phyloP scores from a whole-genome alignment of 2,888 invertebrate species.

The Leptogaster cylindrica region DNA sequence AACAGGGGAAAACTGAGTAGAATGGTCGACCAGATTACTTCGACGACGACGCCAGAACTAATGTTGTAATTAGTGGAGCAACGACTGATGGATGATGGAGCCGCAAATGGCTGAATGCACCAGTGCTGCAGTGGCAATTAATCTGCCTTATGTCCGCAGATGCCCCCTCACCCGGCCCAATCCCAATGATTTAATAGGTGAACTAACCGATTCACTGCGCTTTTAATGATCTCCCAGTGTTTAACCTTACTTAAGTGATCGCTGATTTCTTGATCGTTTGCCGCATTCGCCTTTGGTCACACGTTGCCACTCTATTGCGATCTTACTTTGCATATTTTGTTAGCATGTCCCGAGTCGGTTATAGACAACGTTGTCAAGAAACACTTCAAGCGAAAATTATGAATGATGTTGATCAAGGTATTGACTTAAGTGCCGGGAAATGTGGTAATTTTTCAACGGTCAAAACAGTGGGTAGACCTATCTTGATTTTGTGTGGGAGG shows the following conservation, averaged over 20 bases:
- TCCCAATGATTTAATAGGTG: constrained; percentile 1
- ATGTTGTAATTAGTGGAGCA: constrained; percentile 6
- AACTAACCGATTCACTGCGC: constrained; percentile 8
- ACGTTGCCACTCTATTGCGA: too few species aligned
- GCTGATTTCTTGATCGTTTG: constrained; percentile 23
- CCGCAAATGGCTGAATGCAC: background rate
- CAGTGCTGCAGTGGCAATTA: constrained; percentile 9
- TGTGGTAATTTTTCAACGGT: too few species aligned
- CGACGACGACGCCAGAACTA: constrained; percentile 11
- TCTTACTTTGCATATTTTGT: too few species aligned
- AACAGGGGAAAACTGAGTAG: background rate
- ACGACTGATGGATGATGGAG: background rate
- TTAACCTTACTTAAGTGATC: constrained; percentile 11
- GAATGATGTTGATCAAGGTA: too few species aligned
- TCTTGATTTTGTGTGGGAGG: too few species aligned
- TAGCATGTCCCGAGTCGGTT: too few species aligned
- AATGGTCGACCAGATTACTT: background rate
- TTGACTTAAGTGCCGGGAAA: too few species aligned
- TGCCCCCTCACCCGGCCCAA: background rate
- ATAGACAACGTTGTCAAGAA: too few species aligned
- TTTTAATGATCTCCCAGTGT: constrained; percentile 21
- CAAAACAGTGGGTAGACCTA: too few species aligned
- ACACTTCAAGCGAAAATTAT: too few species aligned
- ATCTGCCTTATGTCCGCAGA: constrained; percentile 1
- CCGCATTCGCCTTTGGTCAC: too few species aligned